Evolutionary conservation across 2,113 vertebrate genomes (phyloP).

Genomic region (Brachyhypopomus gauderio): DNA sequence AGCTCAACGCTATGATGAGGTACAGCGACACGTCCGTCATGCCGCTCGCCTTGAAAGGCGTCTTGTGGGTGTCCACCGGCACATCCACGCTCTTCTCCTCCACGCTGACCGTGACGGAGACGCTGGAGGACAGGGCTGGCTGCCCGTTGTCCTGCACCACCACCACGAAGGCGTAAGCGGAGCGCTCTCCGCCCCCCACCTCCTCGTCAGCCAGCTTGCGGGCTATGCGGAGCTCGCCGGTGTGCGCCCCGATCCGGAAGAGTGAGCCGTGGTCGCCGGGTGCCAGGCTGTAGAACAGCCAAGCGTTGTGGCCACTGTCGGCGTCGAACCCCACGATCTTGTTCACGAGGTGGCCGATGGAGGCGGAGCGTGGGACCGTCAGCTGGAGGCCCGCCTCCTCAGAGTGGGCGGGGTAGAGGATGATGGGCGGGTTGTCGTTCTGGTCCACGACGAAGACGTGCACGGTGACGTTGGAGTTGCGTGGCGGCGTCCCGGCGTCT

Average conservation of each 20-base stretch:
- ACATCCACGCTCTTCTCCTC: slow-evolving; percentile 76
- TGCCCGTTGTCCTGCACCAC: slow-evolving; percentile 83
- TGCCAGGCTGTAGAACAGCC: slow-evolving; percentile 83
- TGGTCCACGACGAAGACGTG: slow-evolving; percentile 84
- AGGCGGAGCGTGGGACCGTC: slow-evolving; percentile 72
- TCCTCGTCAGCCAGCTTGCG: slow-evolving; percentile 76
- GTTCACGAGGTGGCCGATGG: slow-evolving; percentile 77
- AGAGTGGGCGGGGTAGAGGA: slow-evolving; percentile 78
- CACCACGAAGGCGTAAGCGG: slow-evolving; percentile 74
- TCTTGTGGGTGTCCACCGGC: slow-evolving; percentile 70
- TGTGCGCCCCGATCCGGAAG: slow-evolving; percentile 80
- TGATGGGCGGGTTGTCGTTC: slow-evolving; percentile 83
- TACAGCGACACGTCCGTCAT: slow-evolving; percentile 80
- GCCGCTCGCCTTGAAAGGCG: slow-evolving; percentile 64
- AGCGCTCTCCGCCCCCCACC: slow-evolving; percentile 70
- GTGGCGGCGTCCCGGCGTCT: slow-evolving; percentile 78
- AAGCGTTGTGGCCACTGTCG: slow-evolving; percentile 89
- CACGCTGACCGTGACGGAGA: slow-evolving; percentile 79
- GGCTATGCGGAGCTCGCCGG: slow-evolving; percentile 81
- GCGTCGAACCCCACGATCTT: slow-evolving; percentile 86
- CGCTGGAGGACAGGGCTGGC: slow-evolving; percentile 74
- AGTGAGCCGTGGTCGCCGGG: slow-evolving; percentile 72
- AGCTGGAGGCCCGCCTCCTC: slow-evolving; percentile 78
- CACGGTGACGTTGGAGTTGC: slow-evolving; percentile 80
- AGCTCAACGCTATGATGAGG: slow-evolving; percentile 83